A percentile compares a stretch with the other conserved stretches of the same genome.
Conservation (phyloP, 2,888 invertebrate genomes). For the Morpho helenor region DNA sequence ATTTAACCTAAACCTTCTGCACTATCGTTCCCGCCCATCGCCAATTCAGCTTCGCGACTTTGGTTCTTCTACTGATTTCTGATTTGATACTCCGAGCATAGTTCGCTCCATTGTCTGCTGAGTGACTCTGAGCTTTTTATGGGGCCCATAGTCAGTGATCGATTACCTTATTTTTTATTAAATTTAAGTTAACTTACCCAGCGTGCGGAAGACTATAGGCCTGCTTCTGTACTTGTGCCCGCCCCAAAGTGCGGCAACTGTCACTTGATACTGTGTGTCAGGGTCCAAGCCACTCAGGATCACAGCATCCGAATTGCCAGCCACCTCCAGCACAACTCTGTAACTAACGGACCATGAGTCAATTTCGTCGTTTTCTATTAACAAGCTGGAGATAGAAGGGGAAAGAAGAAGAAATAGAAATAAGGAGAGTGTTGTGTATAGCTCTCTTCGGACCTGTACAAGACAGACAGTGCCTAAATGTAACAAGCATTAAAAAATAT, state of each 20-base stretch:
- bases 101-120: no score
- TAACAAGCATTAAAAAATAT: no score
- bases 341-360: slow-evolving; percentile 88
- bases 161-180: no score
- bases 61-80: no score
- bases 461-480: no score
- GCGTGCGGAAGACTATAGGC: slow-evolving; percentile 93
- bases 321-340: slow-evolving; percentile 95
- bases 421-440: not conserved
- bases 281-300: slow-evolving; percentile 89
- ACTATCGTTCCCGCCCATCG: no score
- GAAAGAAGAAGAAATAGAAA: slow-evolving; percentile 25
- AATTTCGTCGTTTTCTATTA: slow-evolving; percentile 69
- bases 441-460: no score
- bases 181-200: slow-evolving; percentile 78
- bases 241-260: slow-evolving; percentile 90
- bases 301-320: slow-evolving; percentile 92
- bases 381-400: slow-evolving; percentile 50
- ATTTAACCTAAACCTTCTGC: no score
- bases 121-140: no score
- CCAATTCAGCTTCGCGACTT: no score
- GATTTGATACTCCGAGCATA: no score
- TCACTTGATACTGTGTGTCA: slow-evolving; percentile 93
- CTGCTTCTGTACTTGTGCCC: slow-evolving; percentile 91
- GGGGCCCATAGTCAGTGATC: no score